These are phyloP conservation scores for Falco naumanni DNA, from an alignment of 2,797 vertebrate species.

Conservation along the genomic window DNA sequence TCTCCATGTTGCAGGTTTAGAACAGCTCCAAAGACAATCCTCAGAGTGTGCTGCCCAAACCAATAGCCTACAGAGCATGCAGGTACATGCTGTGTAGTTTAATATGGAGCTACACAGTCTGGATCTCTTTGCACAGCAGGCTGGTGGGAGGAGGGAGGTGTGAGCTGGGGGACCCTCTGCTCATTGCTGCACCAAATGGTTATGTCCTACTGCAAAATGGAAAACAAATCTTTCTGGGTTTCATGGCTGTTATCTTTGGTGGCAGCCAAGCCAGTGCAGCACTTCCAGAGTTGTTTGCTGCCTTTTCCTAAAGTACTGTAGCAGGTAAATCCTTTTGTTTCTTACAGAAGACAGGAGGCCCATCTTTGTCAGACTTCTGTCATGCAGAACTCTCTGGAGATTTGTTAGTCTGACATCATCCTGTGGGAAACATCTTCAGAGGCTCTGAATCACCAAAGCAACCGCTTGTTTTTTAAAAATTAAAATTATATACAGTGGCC, in stretches of 20 bases:
- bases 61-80: neutral
- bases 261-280: neutral
- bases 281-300: neutral
- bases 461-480: neutral
- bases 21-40: neutral
- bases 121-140: neutral
- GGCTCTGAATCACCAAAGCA: constrained; percentile 2
- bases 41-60: neutral
- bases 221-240: neutral
- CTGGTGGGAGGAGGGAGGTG: neutral
- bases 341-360: neutral
- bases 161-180: neutral
- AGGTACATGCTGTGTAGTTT: neutral
- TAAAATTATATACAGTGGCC: neutral
- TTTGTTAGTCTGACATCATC: constrained; percentile 18
- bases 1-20: neutral
- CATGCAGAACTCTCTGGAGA: neutral
- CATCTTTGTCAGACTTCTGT: neutral
- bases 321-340: neutral
- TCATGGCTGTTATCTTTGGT: neutral
- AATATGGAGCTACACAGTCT: neutral
- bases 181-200: neutral
- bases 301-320: neutral
- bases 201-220: neutral
- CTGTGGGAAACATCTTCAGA: neutral